Evolutionary conservation across 2,113 vertebrate species (phyloP), one percentile per base, ranked within the genome.

Genomic region (Dascyllus trimaculatus): DNA sequence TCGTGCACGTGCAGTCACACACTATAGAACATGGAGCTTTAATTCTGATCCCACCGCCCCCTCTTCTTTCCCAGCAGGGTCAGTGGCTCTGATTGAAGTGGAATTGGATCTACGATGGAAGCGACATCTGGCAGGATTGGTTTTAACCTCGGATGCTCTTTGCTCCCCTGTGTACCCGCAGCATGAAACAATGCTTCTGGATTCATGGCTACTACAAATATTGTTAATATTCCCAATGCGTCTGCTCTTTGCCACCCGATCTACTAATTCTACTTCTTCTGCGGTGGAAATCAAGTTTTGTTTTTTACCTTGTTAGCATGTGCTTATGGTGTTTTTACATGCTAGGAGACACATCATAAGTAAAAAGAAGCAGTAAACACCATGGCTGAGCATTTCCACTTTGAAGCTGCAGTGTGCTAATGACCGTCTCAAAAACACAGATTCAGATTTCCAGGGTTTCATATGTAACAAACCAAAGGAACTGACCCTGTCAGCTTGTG

Each of bases 101-200:
- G 65, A 86, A 85, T 18, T 75, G 75, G 76, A 87, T 69, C 70
- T 57, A 38, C 7, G 14, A 71, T 80, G 69, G 43, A 80, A 40
- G 48, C 59, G 29, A 81, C 82, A 86, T 90, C 84, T 91, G 92
- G 67, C 62, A 58, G n/a, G 58, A 77, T 19, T 80, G 85, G 62
- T 71, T 86, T 85, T 52, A 81, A 78, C 78, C 80, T 61, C 49
- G 11, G 66, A 19, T 40, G 43, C 72, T 26, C 66, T 38, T 25
- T 54, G 43, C 22, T 29, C n/a, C 14, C 25, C 13, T 35, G 38
- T 38, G 19, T 10, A 14, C 5, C 19, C 48, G 35, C 51, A 18
- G 11, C 21, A 2, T 35, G 43, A 71, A 62, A 73, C 68, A 74
- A 63, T 19, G 40, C 40, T 3, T 53, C 10, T 58, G 52, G 9